phyloP scores from a whole-genome alignment of 2,797 vertebrate genomes.

The Halcyon badia region DNA sequence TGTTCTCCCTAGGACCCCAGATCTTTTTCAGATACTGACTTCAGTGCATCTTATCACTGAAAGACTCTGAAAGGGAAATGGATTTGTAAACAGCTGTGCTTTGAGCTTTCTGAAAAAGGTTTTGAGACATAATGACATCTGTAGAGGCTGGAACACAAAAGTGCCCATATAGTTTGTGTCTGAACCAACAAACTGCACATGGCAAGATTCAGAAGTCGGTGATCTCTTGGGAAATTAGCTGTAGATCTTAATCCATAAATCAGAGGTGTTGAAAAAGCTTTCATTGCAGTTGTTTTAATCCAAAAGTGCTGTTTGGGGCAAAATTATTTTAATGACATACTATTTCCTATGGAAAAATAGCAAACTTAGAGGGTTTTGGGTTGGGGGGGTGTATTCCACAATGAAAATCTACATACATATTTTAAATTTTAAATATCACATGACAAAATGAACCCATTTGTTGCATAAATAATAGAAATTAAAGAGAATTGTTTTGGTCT shows the following conservation, averaged over 20 bases:
- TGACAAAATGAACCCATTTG: background rate
- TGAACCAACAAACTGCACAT: background rate
- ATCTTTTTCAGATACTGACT: background rate
- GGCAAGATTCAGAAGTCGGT: background rate
- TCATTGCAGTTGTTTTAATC: background rate
- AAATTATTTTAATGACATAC: background rate
- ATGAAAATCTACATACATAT: background rate
- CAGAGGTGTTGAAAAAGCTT: background rate
- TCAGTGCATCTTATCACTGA: background rate
- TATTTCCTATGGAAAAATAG: background rate
- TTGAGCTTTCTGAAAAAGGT: background rate
- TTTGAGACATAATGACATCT: background rate
- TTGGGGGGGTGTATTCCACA: background rate
- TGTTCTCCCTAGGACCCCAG: background rate
- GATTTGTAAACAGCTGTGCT: background rate
- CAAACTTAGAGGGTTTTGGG: background rate
- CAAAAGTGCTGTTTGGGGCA: background rate
- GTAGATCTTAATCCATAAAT: background rate
- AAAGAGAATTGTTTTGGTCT: background rate
- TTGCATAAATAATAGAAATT: background rate
- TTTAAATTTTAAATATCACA: background rate
- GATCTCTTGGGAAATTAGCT: background rate
- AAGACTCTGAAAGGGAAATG: background rate
- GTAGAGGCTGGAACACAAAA: background rate
- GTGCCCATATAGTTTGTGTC: background rate